phyloP scores from a whole-genome alignment of 1,140 invertebrate species.

The Drosophila mauritiana region DNA sequence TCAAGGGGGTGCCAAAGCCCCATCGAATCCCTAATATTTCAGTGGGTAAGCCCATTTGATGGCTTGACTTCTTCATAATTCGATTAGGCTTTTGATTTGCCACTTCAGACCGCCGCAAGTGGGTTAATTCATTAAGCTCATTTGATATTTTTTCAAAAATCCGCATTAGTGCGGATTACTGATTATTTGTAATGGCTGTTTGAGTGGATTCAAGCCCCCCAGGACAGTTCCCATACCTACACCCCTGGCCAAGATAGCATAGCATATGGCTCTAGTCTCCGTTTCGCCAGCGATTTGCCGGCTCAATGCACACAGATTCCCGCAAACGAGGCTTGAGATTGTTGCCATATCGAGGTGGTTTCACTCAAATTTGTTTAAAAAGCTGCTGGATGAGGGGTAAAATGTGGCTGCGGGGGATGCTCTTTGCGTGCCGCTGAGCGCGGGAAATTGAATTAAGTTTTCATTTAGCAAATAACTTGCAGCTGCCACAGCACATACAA shows the following conservation, averaged over 20 bases:
- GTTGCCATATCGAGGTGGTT: constrained; percentile 40
- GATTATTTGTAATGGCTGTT: too few relatives aligned
- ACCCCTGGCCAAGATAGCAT: not conserved
- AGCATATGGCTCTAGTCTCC: constrained; percentile 12
- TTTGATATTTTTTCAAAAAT: too few relatives aligned
- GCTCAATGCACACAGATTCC: constrained; percentile 49
- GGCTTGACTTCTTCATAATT: not conserved
- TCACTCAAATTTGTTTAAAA: constrained; percentile 29
- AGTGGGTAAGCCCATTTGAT: not conserved
- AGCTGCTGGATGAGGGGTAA: not conserved
- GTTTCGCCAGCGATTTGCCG: constrained; percentile 50
- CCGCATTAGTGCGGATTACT: too few relatives aligned
- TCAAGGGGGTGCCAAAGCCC: not conserved
- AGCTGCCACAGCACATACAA: constrained; percentile 47
- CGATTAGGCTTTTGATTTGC: not conserved
- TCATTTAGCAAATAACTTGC: constrained; percentile 58
- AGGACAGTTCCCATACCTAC: not conserved
- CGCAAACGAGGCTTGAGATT: constrained; percentile 25
- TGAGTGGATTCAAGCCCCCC: not conserved
- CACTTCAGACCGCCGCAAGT: too few relatives aligned
- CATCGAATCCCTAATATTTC: not conserved
- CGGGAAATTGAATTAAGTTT: constrained; percentile 61
- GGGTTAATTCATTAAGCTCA: too few relatives aligned
- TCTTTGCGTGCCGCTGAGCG: constrained; percentile 28
- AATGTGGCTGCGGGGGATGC: not conserved